Evolutionary conservation across 2,888 invertebrate species (phyloP), one percentile per base, ranked within the genome.

Genomic region (Schrankia costaestrigalis): DNA sequence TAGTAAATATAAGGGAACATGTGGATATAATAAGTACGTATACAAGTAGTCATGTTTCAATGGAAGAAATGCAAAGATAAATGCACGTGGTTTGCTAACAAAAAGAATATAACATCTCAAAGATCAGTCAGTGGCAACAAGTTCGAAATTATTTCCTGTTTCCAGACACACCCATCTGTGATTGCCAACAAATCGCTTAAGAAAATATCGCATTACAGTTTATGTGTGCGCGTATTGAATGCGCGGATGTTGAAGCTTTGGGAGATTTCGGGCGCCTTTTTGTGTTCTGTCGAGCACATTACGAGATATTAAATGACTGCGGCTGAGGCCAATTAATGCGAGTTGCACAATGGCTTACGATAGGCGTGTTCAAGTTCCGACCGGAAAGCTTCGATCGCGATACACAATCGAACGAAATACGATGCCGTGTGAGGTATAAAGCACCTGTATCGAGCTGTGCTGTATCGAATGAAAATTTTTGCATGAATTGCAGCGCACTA

Each of bases 311-410:
- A 75, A 83, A 86, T 84, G 73, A 70, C 80, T 78, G 80, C 75
- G 79, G 78, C 63, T 65, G 71, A 56, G 69, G 67, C 78, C 85
- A 87, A 87, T 87, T 87, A 87, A 87, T 80, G 69, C 62, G 52
- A 60, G 67, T 64, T 70, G 63, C 61, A 77, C 75, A 78, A 79
- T 71, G 64, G 65, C 40, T 46, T 45, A 49, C 60, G 63, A 64
- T 78, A 80, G 84, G 83, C 81, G 83, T 77, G 67, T 63, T 62
- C 46, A 67, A 78, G 84, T 85, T 87, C 85, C 85, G 85, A 84
- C 86, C 87, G 87, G 87, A 87, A 86, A 81, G 73, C 65, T 74
- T 71, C 72, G 71, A 79, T 79, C 74, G 64, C 46, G 55, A 56
- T 56, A 56, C 54, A 82, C 77, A 84, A 82, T 76, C 62, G 63